A percentile compares a stretch with the other conserved stretches of the same genome.
Evolutionary conservation across 2,113 vertebrate genomes (phyloP).

Genomic region (Uropsilus gracilis): DNA sequence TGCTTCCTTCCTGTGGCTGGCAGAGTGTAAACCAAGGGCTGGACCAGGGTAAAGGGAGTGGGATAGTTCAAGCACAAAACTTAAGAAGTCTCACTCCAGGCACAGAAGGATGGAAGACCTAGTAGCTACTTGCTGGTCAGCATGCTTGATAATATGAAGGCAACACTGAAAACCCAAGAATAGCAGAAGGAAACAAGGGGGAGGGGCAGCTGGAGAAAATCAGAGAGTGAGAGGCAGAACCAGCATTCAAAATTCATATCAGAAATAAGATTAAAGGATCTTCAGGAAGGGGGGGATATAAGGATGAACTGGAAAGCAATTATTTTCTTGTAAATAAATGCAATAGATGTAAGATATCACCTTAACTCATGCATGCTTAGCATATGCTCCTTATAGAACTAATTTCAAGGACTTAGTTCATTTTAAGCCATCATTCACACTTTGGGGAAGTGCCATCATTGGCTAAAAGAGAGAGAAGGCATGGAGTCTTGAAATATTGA

Average conservation of each 20-base stretch:
- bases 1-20: neutral
- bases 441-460: neutral
- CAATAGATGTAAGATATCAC: neutral
- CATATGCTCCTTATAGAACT: neutral
- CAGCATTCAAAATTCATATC: neutral
- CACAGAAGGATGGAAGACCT: neutral
- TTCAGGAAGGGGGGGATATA: neutral
- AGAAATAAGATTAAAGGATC: neutral
- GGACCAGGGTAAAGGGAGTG: accelerated
- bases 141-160: neutral
- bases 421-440: neutral
- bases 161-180: neutral
- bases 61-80: no score
- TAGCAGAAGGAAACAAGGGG: neutral
- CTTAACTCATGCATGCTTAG: neutral
- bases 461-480: neutral
- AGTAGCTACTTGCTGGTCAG: neutral
- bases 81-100: neutral
- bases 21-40: neutral
- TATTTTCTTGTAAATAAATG: neutral
- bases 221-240: neutral
- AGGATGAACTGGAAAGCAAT: neutral
- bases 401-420: neutral
- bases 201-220: neutral
- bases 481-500: neutral